Percentiles rank a stretch among this genome's conserved stretches.
phyloP scores from a whole-genome alignment of 2,888 invertebrate species.

The Watsonalla binaria region DNA sequence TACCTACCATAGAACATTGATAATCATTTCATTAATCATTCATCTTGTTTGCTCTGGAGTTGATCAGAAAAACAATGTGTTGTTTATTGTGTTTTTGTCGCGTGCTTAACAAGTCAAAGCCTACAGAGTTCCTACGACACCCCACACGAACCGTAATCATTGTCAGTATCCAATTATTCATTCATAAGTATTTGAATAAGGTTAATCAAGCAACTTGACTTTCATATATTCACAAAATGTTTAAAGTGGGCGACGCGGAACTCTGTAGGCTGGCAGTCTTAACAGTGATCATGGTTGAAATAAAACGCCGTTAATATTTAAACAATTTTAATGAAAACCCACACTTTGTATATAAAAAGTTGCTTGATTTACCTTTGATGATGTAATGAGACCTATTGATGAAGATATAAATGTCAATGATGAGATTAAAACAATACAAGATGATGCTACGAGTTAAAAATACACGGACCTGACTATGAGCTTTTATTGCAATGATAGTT shows the following conservation, averaged over 20 bases:
- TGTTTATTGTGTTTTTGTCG: no score
- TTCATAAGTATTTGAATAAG: conserved; percentile 39
- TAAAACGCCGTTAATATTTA: conserved; percentile 54
- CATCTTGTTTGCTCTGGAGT: no score
- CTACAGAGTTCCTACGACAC: conserved; percentile 54
- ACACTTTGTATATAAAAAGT: conserved; percentile 49
- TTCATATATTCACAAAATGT: conserved; percentile 23
- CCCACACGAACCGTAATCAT: conserved; percentile 24
- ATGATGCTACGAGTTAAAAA: not conserved
- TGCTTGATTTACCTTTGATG: conserved; percentile 71
- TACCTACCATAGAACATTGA: no score
- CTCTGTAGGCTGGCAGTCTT: conserved; percentile 49
- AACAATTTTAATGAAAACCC: conserved; percentile 66
- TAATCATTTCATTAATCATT: no score
- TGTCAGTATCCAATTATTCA: conserved; percentile 28
- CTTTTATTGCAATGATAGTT: no score
- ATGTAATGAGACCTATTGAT: conserved; percentile 5
- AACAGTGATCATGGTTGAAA: conserved; percentile 37
- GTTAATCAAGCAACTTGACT: conserved; percentile 71
- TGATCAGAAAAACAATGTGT: no score
- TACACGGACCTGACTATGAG: no score
- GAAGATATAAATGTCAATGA: conserved; percentile 2
- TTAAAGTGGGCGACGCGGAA: conserved; percentile 56
- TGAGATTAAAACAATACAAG: not conserved
- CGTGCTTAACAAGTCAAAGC: conserved; percentile 22